A percentile compares a stretch with the other conserved stretches of the same genome.
These are phyloP conservation scores for Pristionchus exspectatus DNA, from an alignment of 2,888 invertebrate species.

Conservation along the genomic window DNA sequence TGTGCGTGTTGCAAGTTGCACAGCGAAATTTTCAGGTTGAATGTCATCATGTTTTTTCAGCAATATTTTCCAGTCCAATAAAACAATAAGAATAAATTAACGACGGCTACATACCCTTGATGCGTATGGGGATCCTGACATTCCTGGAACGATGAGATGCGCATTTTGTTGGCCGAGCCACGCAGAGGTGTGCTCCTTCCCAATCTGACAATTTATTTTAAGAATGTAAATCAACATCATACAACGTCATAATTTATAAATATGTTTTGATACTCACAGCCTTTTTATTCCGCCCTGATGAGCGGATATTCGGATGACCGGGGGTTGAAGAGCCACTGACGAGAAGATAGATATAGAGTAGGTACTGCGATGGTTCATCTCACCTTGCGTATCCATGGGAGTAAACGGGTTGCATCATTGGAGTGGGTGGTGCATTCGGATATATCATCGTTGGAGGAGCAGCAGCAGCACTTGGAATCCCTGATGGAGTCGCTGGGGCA, in stretches of 20 bases:
- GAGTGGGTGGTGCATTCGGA: background rate
- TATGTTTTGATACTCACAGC: background rate
- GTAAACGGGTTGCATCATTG: background rate
- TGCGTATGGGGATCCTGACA: background rate
- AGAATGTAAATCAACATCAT: too few relatives aligned
- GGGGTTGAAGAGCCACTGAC: slow-evolving; percentile 25
- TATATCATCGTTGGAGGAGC: slow-evolving; percentile 1
- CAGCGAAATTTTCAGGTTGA: too few relatives aligned
- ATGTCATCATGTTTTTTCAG: background rate
- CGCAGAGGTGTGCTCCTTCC: background rate
- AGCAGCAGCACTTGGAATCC: background rate
- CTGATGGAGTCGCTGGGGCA: background rate
- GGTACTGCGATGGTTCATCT: background rate
- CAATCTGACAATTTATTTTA: background rate
- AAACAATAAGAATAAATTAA: too few relatives aligned
- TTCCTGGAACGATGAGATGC: background rate
- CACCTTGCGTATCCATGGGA: slow-evolving; percentile 20
- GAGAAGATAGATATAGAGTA: background rate
- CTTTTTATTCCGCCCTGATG: background rate
- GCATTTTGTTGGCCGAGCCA: background rate
- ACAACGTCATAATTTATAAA: background rate
- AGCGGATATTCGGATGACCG: background rate
- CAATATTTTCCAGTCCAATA: too few relatives aligned
- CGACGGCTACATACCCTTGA: background rate
- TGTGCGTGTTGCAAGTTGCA: too few relatives aligned